Conservation (phyloP, 1,140 invertebrate species). For the Wasmannia auropunctata region DNA sequence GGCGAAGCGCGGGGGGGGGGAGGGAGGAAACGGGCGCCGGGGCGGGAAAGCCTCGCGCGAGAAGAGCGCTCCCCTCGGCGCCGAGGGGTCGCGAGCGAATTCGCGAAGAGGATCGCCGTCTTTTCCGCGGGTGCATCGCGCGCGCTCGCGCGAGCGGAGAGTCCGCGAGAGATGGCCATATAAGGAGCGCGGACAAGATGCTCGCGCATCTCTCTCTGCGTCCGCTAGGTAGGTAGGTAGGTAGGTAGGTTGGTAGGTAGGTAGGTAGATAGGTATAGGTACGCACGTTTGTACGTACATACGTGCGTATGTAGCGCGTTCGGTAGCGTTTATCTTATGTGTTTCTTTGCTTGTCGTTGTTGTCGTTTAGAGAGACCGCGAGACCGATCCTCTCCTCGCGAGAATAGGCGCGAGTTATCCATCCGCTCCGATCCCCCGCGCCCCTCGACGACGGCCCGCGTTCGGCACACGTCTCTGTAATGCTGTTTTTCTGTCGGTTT, state of each 20-base stretch:
- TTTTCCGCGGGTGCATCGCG: constrained; percentile 74
- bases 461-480: constrained; percentile 57
- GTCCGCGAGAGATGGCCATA: constrained; percentile 81
- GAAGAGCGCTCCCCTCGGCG: neutral
- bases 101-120: constrained; percentile 82
- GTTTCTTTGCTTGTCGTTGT: neutral
- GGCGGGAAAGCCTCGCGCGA: constrained; percentile 66
- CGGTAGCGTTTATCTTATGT: neutral
- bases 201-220: constrained; percentile 80
- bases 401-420: neutral
- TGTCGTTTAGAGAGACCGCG: neutral
- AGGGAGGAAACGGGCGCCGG: neutral
- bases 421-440: neutral
- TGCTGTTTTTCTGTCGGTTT: constrained; percentile 65
- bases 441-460: constrained; percentile 22
- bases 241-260: constrained; percentile 71
- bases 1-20: neutral
- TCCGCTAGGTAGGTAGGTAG: constrained; percentile 80
- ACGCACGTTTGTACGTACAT: neutral
- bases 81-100: constrained; percentile 73
- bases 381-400: neutral
- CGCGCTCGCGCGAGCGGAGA: constrained; percentile 74
- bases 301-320: neutral
- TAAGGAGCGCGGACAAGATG: constrained; percentile 81
- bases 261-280: constrained; percentile 66